A percentile compares a stretch with the other conserved stretches of the same genome.
Conservation (phyloP, 2,113 vertebrate species). For the Corythornis cristatus region DNA sequence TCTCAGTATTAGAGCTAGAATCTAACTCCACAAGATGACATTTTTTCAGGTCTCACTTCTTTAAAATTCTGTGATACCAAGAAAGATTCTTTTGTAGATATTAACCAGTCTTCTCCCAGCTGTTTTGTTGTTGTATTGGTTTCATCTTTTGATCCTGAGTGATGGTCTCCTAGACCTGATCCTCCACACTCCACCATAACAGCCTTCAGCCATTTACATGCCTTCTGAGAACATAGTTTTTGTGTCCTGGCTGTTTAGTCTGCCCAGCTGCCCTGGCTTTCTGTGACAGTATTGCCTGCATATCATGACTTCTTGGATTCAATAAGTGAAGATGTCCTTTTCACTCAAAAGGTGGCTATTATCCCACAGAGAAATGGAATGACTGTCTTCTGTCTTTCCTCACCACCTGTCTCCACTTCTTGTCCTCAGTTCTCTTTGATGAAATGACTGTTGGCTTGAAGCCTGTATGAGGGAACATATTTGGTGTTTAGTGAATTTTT, state of each 20-base stretch:
- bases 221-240: background rate
- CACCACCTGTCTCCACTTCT: background rate
- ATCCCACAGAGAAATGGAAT: background rate
- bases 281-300: background rate
- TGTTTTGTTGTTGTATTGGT: background rate
- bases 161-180: background rate
- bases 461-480: background rate
- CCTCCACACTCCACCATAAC: background rate
- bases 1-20: background rate
- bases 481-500: background rate
- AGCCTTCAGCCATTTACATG: background rate
- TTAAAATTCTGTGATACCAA: background rate
- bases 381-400: background rate
- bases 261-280: background rate
- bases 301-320: background rate
- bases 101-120: background rate
- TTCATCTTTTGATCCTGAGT: background rate
- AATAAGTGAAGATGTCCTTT: background rate
- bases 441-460: background rate
- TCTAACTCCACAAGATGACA: background rate
- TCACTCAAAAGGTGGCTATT: background rate
- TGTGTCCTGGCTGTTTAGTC: background rate
- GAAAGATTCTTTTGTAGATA: background rate
- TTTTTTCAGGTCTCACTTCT: background rate
- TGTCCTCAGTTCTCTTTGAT: background rate